phyloP scores from a whole-genome alignment of 2,113 vertebrate genomes.

The Anhinga rufa region DNA sequence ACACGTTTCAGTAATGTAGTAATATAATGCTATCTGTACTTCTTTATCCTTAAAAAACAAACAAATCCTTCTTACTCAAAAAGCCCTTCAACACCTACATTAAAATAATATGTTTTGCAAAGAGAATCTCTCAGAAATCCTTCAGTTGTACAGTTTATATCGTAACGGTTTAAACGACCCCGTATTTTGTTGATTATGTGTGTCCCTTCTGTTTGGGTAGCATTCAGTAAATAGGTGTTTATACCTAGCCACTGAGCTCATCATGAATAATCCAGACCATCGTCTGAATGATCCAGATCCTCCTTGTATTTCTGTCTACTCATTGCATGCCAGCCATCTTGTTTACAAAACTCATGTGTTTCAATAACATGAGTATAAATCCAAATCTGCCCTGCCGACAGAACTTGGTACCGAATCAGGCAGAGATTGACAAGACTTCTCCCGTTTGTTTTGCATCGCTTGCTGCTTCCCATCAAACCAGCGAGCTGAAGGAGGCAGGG shows the following conservation, averaged over 20 bases:
- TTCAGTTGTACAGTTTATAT: neutral
- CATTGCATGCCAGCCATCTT: neutral
- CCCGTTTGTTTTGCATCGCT: slow-evolving; percentile 4
- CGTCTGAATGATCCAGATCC: neutral
- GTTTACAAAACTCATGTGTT: neutral
- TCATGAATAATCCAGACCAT: neutral
- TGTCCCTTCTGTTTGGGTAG: neutral
- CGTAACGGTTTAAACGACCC: neutral
- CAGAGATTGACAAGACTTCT: slow-evolving; percentile 1
- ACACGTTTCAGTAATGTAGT: neutral
- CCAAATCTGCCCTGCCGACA: neutral
- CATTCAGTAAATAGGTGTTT: neutral
- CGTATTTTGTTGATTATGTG: neutral
- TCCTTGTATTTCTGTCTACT: neutral
- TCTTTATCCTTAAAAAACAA: neutral
- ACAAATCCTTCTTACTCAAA: neutral
- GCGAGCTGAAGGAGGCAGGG: neutral
- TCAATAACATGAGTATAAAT: neutral
- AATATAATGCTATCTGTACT: neutral
- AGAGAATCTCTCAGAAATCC: neutral
- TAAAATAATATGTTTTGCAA: neutral
- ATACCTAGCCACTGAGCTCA: neutral
- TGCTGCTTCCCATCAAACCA: slow-evolving; percentile 20
- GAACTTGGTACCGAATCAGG: neutral
- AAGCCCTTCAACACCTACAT: neutral